Percentiles rank a stretch among this genome's conserved stretches.
These are phyloP conservation scores for Mya arenaria DNA, from an alignment of 1,140 invertebrate species.

Conservation along the genomic window DNA sequence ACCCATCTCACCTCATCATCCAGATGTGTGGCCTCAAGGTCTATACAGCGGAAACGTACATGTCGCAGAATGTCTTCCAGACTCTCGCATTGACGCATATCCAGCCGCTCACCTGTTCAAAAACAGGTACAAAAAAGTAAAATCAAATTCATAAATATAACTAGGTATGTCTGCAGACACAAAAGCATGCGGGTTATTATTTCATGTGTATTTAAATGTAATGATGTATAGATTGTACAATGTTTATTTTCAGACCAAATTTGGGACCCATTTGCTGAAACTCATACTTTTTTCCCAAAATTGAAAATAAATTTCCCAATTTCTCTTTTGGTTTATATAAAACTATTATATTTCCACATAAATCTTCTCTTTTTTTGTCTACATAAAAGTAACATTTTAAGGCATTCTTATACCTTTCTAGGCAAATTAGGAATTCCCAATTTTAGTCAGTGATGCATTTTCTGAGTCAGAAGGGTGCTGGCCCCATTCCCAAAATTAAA, in stretches of 20 bases:
- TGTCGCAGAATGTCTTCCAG: constrained; percentile 90
- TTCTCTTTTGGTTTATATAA: no score
- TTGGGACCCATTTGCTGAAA: not conserved
- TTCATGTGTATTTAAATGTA: constrained; percentile 25
- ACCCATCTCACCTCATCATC: constrained; percentile 87
- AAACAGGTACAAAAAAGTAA: constrained; percentile 10
- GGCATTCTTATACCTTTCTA: no score
- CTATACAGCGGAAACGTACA: constrained; percentile 87
- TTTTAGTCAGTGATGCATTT: no score
- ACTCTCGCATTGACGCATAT: constrained; percentile 86
- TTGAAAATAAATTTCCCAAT: not conserved
- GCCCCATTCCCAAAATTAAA: no score
- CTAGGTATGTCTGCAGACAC: not conserved
- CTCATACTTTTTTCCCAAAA: not conserved
- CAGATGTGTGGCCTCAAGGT: constrained; percentile 86
- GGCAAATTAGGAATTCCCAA: no score
- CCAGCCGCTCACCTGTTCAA: constrained; percentile 82
- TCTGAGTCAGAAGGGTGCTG: no score
- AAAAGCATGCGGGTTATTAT: no score
- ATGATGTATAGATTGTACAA: not conserved
- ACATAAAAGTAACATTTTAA: no score
- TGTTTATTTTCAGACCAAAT: not conserved
- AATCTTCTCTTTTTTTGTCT: no score
- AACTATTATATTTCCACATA: no score
- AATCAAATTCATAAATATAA: not conserved